Percentiles rank a stretch among this genome's conserved stretches.
These are phyloP conservation scores for Dendrolimus punctatus DNA, from an alignment of 1,140 invertebrate genomes.

Conservation along the genomic window DNA sequence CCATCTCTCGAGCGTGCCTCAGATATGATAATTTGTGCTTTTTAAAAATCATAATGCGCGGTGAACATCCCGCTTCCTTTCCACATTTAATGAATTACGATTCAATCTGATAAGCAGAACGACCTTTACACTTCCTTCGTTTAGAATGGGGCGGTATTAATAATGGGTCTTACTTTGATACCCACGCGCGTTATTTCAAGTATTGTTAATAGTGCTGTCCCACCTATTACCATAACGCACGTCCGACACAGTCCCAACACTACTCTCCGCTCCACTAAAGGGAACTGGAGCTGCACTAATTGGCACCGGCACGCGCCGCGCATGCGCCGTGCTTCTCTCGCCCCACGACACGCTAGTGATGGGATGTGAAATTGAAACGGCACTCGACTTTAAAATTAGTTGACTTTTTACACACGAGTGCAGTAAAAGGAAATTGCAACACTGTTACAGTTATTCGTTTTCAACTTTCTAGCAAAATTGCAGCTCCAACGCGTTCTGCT, in stretches of 20 bases:
- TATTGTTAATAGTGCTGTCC: background rate
- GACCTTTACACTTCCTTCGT: conserved; percentile 63
- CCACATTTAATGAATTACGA: conserved; percentile 27
- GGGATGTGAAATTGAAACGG: conserved; percentile 62
- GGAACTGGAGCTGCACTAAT: conserved; percentile 69
- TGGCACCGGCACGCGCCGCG: conserved; percentile 63
- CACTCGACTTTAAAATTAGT: conserved; percentile 33
- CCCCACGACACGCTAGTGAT: conserved; percentile 57
- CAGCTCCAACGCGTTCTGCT: conserved; percentile 9
- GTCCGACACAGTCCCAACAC: conserved; percentile 40
- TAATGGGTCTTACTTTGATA: conserved; percentile 32
- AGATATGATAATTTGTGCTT: conserved; percentile 52
- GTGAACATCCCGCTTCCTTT: conserved; percentile 49
- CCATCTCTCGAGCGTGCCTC: conserved; percentile 37
- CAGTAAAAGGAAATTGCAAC: conserved; percentile 33
- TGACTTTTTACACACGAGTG: conserved; percentile 32
- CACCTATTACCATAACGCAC: background rate
- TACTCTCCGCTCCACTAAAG: conserved; percentile 49
- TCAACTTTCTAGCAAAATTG: conserved; percentile 32
- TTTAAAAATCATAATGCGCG: conserved; percentile 60
- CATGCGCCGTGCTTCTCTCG: conserved; percentile 29
- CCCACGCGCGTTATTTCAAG: background rate
- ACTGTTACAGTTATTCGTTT: conserved; percentile 39
- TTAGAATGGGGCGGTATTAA: conserved; percentile 3
- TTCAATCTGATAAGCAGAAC: conserved; percentile 59